Conservation (phyloP, 1,140 invertebrate species). For the Lucilia sericata region DNA sequence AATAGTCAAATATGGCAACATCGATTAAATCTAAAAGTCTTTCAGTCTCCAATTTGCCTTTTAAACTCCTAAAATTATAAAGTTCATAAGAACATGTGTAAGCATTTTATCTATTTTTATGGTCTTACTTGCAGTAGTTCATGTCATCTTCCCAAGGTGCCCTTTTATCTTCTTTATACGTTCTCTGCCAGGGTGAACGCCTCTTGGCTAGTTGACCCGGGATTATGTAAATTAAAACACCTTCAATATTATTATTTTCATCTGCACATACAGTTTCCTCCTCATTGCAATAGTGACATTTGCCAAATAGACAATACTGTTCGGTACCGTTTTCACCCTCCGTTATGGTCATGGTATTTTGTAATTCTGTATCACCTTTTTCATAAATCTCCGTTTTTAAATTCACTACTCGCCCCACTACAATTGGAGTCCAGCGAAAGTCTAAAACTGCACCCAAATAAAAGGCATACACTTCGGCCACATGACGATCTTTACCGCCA, state of each 20-base stretch:
- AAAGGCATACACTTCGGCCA: slow-evolving; percentile 96
- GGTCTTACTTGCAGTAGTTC: slow-evolving; percentile 79
- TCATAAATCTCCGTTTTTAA: slow-evolving; percentile 79
- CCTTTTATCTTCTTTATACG: slow-evolving; percentile 80
- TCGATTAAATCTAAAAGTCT: slow-evolving; percentile 89
- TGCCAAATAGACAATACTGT: slow-evolving; percentile 85
- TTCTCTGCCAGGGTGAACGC: slow-evolving; percentile 89
- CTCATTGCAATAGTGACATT: slow-evolving; percentile 88
- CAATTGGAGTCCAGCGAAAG: slow-evolving; percentile 82
- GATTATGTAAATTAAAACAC: slow-evolving; percentile 86
- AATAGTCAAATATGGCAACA: slow-evolving; percentile 90
- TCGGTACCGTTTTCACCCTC: slow-evolving; percentile 67
- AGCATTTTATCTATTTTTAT: neutral
- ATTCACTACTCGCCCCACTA: slow-evolving; percentile 82
- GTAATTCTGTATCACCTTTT: slow-evolving; percentile 76
- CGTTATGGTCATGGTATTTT: slow-evolving; percentile 67
- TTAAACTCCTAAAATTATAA: slow-evolving; percentile 68
- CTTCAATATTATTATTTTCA: slow-evolving; percentile 78
- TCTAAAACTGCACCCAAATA: slow-evolving; percentile 85
- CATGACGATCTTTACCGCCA: slow-evolving; percentile 90
- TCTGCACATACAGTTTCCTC: slow-evolving; percentile 86
- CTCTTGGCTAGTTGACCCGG: slow-evolving; percentile 77
- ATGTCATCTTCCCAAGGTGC: slow-evolving; percentile 86
- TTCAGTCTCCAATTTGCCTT: slow-evolving; percentile 70
- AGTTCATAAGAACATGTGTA: neutral